phyloP scores from a whole-genome alignment of 2,888 invertebrate species.

The Diogma glabrata region DNA sequence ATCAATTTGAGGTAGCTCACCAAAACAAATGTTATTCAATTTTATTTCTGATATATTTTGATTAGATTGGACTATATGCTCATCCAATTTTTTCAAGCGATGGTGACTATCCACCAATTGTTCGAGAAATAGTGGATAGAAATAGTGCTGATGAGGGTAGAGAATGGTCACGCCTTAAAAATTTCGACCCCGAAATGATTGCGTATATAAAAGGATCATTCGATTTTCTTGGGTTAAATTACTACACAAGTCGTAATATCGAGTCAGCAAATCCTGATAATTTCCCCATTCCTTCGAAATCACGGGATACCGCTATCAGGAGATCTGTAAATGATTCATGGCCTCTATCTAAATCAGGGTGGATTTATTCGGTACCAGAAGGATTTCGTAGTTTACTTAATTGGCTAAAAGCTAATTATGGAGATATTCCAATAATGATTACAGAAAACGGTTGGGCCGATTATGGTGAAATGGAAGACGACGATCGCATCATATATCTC shows the following conservation, averaged over 20 bases:
- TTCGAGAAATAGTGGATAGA: constrained; percentile 25
- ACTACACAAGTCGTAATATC: constrained; percentile 25
- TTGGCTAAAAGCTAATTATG: not conserved
- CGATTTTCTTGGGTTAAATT: constrained; percentile 29
- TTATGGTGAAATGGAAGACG: constrained; percentile 23
- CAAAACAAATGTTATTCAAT: not conserved
- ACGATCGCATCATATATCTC: not conserved
- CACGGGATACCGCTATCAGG: not conserved
- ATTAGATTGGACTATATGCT: constrained; percentile 19
- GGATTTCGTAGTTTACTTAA: not conserved
- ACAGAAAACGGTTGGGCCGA: constrained; percentile 3
- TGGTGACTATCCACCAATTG: constrained; percentile 29
- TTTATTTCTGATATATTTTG: constrained; percentile 28
- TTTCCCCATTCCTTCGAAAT: not conserved
- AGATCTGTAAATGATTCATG: not conserved
- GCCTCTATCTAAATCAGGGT: not conserved
- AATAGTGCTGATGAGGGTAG: constrained; percentile 29
- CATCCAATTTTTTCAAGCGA: constrained; percentile 25
- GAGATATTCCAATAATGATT: not conserved
- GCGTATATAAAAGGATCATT: constrained; percentile 19
- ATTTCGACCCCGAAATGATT: not conserved
- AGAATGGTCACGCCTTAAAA: constrained; percentile 24
- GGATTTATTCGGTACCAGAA: constrained; percentile 1
- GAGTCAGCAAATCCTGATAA: not conserved
- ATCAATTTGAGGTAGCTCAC: not conserved